Evolutionary conservation across 2,888 invertebrate species (phyloP).

Genomic region (Scaptomyza reducta): DNA sequence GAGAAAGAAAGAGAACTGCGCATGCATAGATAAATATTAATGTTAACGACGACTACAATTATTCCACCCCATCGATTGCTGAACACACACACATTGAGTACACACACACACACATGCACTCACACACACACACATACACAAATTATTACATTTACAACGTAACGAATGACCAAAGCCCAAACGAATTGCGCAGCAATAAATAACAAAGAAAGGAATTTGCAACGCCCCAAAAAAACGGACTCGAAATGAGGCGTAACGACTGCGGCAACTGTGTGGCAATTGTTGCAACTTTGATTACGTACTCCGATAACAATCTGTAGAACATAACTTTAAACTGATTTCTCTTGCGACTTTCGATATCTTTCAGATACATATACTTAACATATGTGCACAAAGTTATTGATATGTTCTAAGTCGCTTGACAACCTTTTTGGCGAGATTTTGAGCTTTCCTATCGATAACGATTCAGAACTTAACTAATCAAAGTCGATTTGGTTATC

Average conservation of each 20-base stretch:
- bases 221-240: constrained; percentile 53
- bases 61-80: constrained; percentile 42
- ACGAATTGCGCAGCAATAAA: constrained; percentile 73
- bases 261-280: too few species aligned
- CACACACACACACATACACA: constrained; percentile 4
- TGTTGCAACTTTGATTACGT: constrained; percentile 18
- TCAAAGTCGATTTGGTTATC: too few species aligned
- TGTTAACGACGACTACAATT: constrained; percentile 20
- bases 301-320: constrained; percentile 10
- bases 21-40: constrained; percentile 57
- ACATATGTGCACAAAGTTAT: too few species aligned
- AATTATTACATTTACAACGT: constrained; percentile 16
- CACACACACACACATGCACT: not conserved
- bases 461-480: too few species aligned
- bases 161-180: constrained; percentile 62
- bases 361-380: too few species aligned
- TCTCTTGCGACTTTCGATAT: too few species aligned
- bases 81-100: constrained; percentile 2
- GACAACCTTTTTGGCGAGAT: too few species aligned
- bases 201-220: constrained; percentile 63
- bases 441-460: too few species aligned
- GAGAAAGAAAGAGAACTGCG: constrained; percentile 16
- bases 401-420: too few species aligned
- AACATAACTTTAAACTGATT: not conserved
- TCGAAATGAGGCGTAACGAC: constrained; percentile 49